A percentile compares a stretch with the other conserved stretches of the same genome.
These are phyloP conservation scores for Gila orcuttii DNA, from an alignment of 2,113 vertebrate species.

Conservation along the genomic window DNA sequence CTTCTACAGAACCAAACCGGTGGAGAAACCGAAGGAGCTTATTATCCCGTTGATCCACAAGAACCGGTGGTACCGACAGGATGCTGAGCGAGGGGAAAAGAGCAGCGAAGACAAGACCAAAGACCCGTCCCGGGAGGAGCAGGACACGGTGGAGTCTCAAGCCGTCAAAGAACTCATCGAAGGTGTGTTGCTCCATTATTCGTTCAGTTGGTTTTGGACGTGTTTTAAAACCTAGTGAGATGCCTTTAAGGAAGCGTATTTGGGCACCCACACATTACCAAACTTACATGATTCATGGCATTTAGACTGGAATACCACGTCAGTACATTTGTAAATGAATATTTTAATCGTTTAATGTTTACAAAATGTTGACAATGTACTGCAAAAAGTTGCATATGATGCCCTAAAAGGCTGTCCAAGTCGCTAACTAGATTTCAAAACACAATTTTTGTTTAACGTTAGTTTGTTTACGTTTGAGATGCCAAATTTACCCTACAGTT, in stretches of 20 bases:
- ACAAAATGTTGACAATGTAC: background rate
- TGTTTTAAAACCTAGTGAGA: background rate
- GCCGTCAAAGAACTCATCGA: constrained; percentile 89
- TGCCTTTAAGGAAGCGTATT: background rate
- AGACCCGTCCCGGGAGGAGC: constrained; percentile 14
- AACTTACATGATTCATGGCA: background rate
- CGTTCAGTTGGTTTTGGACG: background rate
- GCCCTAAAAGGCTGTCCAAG: background rate
- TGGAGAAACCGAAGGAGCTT: constrained; percentile 79
- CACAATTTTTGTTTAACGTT: background rate
- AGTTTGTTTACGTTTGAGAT: background rate
- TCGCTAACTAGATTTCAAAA: background rate
- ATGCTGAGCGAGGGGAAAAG: constrained; percentile 43
- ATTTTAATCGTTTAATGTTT: background rate
- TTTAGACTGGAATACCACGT: background rate
- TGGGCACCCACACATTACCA: background rate
- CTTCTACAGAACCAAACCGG: constrained; percentile 73
- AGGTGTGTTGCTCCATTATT: constrained; percentile 67
- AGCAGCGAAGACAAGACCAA: constrained; percentile 35
- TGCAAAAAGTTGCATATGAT: background rate
- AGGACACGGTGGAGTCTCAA: constrained; percentile 79
- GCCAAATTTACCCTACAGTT: background rate
- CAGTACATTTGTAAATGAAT: background rate
- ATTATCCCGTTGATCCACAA: constrained; percentile 86
- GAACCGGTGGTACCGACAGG: constrained; percentile 77